Conservation (phyloP, 2,888 invertebrate genomes). For the Dilophus febrilis region DNA sequence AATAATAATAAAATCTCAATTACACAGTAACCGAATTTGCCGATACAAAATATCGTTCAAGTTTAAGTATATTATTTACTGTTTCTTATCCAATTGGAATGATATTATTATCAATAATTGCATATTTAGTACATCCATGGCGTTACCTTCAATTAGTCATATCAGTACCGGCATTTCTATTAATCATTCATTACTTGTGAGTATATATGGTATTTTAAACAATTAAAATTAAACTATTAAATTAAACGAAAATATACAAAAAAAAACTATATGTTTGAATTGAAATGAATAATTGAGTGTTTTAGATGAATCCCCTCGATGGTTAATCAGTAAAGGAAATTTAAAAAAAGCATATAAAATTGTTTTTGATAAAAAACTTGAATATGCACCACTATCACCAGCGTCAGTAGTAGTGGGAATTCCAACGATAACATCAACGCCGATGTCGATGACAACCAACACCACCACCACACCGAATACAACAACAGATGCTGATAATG, state of each 20-base stretch:
- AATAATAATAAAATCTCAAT: neutral
- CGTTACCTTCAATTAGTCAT: conserved; percentile 28
- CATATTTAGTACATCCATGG: conserved; percentile 18
- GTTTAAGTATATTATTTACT: conserved; percentile 20
- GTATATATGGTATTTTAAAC: neutral
- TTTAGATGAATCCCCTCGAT: conserved; percentile 34
- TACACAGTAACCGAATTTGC: conserved; percentile 11
- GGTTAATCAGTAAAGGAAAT: conserved; percentile 33
- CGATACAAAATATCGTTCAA: conserved; percentile 16
- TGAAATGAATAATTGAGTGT: conserved; percentile 14
- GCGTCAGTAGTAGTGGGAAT: conserved; percentile 8
- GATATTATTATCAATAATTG: conserved; percentile 22
- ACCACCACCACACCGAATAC: no score
- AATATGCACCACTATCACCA: conserved; percentile 14
- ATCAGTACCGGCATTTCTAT: conserved; percentile 25
- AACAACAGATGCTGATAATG: no score
- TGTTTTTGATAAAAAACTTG: conserved; percentile 23
- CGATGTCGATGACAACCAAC: no score
- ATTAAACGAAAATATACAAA: no score
- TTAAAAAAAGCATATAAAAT: conserved; percentile 29
- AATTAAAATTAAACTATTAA: no score
- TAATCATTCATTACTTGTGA: conserved; percentile 22
- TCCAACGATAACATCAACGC: no score
- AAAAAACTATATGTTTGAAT: no score
- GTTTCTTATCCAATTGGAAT: conserved; percentile 27